Evolutionary conservation across 2,888 invertebrate species (phyloP).

Genomic region (Meiosimyza platycephala): DNA sequence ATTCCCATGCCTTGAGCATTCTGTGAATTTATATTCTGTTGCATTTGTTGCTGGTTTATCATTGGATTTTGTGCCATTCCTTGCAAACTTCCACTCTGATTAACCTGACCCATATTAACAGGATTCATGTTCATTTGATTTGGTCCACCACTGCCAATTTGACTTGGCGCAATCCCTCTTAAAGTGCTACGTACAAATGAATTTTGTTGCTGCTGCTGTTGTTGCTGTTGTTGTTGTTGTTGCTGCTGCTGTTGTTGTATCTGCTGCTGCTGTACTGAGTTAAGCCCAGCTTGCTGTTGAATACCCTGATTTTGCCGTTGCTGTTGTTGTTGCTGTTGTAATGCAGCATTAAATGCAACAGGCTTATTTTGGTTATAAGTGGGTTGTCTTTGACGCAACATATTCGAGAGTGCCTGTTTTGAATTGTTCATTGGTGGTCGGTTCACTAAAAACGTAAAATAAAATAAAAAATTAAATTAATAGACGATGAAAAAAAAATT

Average conservation of each 20-base stretch:
- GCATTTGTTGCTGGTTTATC: conserved; percentile 52
- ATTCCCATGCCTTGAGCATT: conserved; percentile 52
- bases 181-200: conserved; percentile 64
- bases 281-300: conserved; percentile 47
- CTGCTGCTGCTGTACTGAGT: conserved; percentile 40
- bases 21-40: conserved; percentile 47
- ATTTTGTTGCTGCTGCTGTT: conserved; percentile 57
- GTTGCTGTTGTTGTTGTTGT: conserved; percentile 53
- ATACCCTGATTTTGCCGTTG: conserved; percentile 52
- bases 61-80: conserved; percentile 59
- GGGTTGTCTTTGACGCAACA: conserved; percentile 83
- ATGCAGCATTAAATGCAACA: conserved; percentile 56
- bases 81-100: conserved; percentile 59
- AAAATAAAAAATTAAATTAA: neutral
- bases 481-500: no score
- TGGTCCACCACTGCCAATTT: conserved; percentile 61
- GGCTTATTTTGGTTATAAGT: conserved; percentile 65
- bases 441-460: conserved; percentile 56
- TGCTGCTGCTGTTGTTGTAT: conserved; percentile 47
- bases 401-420: conserved; percentile 87
- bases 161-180: conserved; percentile 66
- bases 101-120: conserved; percentile 68
- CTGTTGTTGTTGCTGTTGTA: conserved; percentile 56
- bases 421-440: conserved; percentile 72
- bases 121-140: conserved; percentile 68